Evolutionary conservation across 2,888 invertebrate genomes (phyloP).

Genomic region (Automeris io): DNA sequence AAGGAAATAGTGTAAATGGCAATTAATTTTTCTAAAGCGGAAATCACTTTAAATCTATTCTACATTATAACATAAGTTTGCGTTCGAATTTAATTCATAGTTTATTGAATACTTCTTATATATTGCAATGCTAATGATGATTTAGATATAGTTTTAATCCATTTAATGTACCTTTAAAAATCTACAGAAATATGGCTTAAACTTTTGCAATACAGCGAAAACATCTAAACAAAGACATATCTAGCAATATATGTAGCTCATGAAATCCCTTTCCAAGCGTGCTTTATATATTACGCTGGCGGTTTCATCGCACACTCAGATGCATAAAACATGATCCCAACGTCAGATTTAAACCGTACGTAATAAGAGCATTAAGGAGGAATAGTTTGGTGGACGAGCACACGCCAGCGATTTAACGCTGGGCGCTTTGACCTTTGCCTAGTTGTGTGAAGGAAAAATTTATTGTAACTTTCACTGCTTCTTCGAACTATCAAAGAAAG

Average conservation of each 20-base stretch:
- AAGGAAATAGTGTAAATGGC: too few relatives aligned
- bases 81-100: too few relatives aligned
- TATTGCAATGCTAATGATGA: too few relatives aligned
- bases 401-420: constrained; percentile 7
- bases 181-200: too few relatives aligned
- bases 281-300: constrained; percentile 64
- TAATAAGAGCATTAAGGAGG: constrained; percentile 70
- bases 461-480: not conserved
- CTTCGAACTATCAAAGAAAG: not conserved
- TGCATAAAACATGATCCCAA: constrained; percentile 74
- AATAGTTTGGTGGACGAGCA: constrained; percentile 35
- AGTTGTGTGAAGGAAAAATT: too few relatives aligned
- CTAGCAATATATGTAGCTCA: constrained; percentile 41
- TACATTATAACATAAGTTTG: too few relatives aligned
- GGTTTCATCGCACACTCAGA: constrained; percentile 68
- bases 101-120: too few relatives aligned
- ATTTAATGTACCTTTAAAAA: too few relatives aligned
- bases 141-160: too few relatives aligned
- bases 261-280: constrained; percentile 57
- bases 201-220: constrained; percentile 22
- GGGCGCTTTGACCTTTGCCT: too few relatives aligned
- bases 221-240: constrained; percentile 48
- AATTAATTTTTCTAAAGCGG: too few relatives aligned
- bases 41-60: too few relatives aligned
- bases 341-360: constrained; percentile 74